These are phyloP conservation scores for Saguinus midas DNA, from an alignment of 2,113 vertebrate genomes.

Conservation along the genomic window DNA sequence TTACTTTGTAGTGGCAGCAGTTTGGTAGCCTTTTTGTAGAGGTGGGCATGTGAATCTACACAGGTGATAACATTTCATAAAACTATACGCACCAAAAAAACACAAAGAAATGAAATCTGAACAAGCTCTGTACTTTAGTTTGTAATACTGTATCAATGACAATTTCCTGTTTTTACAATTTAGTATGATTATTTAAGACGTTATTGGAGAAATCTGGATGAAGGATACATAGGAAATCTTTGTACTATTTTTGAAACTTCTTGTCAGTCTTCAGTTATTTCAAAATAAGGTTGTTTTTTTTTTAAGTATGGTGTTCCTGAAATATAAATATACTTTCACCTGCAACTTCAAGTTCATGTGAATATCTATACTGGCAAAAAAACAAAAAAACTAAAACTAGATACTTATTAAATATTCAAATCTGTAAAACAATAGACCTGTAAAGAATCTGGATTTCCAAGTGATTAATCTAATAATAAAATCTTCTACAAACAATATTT, in stretches of 20 bases:
- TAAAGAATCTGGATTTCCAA: not conserved
- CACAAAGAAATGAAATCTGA: not conserved
- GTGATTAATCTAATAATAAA: not conserved
- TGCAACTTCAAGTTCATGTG: slow-evolving; percentile 5
- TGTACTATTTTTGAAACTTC: not conserved
- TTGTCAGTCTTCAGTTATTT: slow-evolving; percentile 21
- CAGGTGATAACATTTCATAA: not conserved
- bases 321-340: not conserved
- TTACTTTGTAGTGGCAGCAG: not conserved
- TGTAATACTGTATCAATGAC: not conserved
- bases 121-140: not conserved
- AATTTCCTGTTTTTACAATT: not conserved
- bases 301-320: not conserved
- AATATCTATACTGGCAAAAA: not conserved
- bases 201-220: not conserved
- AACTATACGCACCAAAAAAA: not conserved
- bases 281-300: not conserved
- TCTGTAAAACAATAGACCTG: not conserved
- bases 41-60: not conserved
- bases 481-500: not conserved
- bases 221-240: not conserved
- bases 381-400: not conserved
- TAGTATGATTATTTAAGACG: not conserved
- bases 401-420: not conserved
- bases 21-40: not conserved